These are phyloP conservation scores for Sympetrum striolatum DNA, from an alignment of 2,888 invertebrate species.

Conservation along the genomic window DNA sequence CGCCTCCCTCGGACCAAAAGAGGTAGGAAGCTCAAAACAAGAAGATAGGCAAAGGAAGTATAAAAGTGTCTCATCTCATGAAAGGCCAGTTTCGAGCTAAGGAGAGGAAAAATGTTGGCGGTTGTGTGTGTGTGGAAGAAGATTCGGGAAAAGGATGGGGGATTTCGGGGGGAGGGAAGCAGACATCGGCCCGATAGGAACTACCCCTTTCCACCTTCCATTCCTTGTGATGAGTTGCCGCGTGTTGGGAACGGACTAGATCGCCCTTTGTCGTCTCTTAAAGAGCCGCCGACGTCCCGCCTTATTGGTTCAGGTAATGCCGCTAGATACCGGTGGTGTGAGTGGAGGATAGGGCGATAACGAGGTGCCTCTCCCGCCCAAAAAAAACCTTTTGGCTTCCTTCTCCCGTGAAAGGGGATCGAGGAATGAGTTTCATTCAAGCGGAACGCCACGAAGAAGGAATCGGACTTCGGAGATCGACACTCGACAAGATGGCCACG, in stretches of 20 bases:
- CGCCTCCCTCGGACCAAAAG: not conserved
- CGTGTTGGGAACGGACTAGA: conserved; percentile 29
- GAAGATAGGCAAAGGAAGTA: not conserved
- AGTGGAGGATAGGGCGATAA: conserved; percentile 19
- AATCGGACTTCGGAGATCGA: conserved; percentile 12
- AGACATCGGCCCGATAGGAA: not conserved
- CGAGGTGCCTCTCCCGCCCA: not conserved
- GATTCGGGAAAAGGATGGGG: not conserved
- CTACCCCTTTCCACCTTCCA: not conserved
- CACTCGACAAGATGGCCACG: conserved; percentile 21
- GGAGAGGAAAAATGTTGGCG: not conserved
- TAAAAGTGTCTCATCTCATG: not conserved
- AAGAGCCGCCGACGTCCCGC: conserved; percentile 27
- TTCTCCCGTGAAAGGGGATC: not conserved
- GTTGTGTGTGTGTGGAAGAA: not conserved
- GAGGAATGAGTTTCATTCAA: conserved; percentile 26
- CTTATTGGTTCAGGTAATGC: conserved; percentile 39
- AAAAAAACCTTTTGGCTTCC: not conserved
- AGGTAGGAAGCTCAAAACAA: not conserved
- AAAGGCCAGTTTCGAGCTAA: not conserved
- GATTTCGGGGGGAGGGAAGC: not conserved
- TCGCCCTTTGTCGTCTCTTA: conserved; percentile 35
- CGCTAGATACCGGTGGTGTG: not conserved
- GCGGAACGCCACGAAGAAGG: conserved; percentile 7
- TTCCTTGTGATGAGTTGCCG: conserved; percentile 18